Evolutionary conservation across 2,797 vertebrate genomes (phyloP), one percentile per base, ranked within the genome.

Genomic region (Schizothorax lantsangensis): DNA sequence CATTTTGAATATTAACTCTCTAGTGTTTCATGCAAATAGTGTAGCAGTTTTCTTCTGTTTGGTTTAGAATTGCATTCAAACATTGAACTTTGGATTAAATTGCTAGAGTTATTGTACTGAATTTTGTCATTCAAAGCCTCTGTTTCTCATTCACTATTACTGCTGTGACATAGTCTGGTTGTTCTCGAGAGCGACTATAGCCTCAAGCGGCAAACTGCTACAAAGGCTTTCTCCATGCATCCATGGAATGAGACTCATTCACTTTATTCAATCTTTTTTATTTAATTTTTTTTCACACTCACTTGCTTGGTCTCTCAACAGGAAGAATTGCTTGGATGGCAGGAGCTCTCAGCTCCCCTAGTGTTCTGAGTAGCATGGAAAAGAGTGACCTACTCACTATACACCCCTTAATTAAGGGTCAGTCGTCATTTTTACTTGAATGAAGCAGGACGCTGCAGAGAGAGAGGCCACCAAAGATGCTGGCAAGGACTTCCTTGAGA

Each of bases 391-490:
- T 93, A 91, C 92, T 91, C 91, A 92, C 94, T 96, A 94, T 95
- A 93, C 95, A 95, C 91, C 92, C 94, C 95, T 95, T 93, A 95
- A 91, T 93, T 91, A 84, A 92, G 93, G 92, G 96, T 97, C 95
- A 96, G 94, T 95, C 91, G 93, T 96, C 95, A 95, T 94, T 96
- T 95, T 94, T 95, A 91, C 93, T 92, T 91, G 91, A 92, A 94
- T 94, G 93, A 95, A 96, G 90, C 87, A 94, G 93, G 92, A 91
- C 92, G 91, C 88, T 91, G 92, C 94, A 93, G 92, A 88, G 93
- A 94, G 94, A 93, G 85, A 91, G 97, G 92, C 96, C 97, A 97
- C 97, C 97, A 95, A 95, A 95, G 95, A 68, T 89, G 94, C 88
- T 94, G 94, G 94, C 93, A 93, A 92, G 91, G 88, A 86, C 89